Evolutionary conservation across 2,888 invertebrate species (phyloP), one percentile per base, ranked within the genome.

Genomic region (Rhorus exstirpatorius): DNA sequence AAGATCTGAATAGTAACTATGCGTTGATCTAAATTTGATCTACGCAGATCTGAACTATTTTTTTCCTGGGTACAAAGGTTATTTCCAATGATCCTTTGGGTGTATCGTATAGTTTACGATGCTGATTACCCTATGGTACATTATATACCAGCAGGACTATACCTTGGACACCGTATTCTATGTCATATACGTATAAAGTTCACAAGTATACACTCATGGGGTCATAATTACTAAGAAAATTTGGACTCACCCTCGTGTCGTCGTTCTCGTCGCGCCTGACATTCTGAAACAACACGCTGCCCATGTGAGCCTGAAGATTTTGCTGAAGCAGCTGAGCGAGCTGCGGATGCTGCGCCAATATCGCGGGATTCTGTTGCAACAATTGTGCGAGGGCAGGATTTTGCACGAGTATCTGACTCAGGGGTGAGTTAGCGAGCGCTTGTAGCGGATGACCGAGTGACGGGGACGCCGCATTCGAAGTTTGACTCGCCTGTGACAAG

Each of bases 301-400:
- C 92, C 91, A 92, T 92, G 78, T 92, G 92, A 38, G 90, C 92
- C 80, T 92, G 92, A 58, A 92, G 88, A 86, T 92, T 92, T 85
- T 93, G 92, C 75, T 92, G 93, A n/a, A 92, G 81, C 53, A 93
- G 85, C 79, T 92, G 93, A 4, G 92, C 92, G 67, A 93, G 78
- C 60, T 92, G 92, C 0, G 92, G 92, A 84, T 92, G 92, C 75
- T 92, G 92, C 31, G 91, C 85, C 41, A 92, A 84, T 53, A 92
- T 92, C 67, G 92, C 87, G 0, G 93, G 93, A 79, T 92, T 92
- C 68, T 92, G 92, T 72, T 93, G 93, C 19, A 93, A 79, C 58
- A 93, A 79, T 83, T 93, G 93, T 17, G 92, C 92, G 71, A 92
- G 78, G 0, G 92, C 92, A 1, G 92, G 92, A 83, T 92, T 92